These are phyloP conservation scores for Murina feae DNA, from an alignment of 2,113 vertebrate genomes.

Conservation along the genomic window DNA sequence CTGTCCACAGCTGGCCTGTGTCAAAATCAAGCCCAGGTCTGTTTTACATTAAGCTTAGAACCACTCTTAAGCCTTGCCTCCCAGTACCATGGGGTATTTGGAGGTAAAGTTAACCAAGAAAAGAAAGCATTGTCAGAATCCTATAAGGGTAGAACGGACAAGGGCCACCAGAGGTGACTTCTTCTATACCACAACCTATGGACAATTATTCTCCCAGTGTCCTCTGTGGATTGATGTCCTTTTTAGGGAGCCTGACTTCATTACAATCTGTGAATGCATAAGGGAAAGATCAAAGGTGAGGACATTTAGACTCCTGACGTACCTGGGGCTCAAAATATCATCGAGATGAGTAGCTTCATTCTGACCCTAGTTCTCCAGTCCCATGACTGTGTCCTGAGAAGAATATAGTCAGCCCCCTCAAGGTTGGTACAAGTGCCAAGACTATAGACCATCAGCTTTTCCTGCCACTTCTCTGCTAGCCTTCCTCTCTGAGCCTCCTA, in stretches of 20 bases:
- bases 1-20: background rate
- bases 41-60: background rate
- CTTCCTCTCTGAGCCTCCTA: background rate
- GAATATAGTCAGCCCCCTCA: background rate
- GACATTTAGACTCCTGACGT: background rate
- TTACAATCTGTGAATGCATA: background rate
- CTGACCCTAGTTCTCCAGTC: background rate
- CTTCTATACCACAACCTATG: background rate
- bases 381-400: background rate
- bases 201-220: background rate
- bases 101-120: background rate
- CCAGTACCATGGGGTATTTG: background rate
- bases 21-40: background rate
- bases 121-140: background rate
- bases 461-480: background rate
- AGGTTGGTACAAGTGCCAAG: background rate
- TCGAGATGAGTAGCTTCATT: background rate
- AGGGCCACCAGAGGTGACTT: background rate
- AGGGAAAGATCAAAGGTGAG: background rate
- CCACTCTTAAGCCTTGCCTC: constrained; percentile 8
- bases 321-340: background rate
- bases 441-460: background rate
- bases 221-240: background rate
- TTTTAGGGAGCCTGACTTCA: background rate
- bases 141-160: background rate